Base-by-base conservation (phyloP, 2,113 vertebrate species). In the Porphyrio hochstetteri region DNA sequence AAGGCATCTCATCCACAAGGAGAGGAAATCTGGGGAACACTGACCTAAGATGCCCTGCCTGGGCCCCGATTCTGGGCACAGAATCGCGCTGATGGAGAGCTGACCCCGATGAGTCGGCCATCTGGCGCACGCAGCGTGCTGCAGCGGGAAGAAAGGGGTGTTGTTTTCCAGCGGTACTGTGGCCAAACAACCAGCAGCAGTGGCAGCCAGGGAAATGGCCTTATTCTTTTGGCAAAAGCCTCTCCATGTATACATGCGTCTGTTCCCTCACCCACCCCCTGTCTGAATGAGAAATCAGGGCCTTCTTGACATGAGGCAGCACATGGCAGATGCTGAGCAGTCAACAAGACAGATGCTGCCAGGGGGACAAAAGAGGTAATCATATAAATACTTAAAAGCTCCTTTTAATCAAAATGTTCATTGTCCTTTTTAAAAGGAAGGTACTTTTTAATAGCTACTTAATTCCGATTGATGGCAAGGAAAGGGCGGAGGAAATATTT, bases 381-480 rank as follows among this genome's bases (percentile, higher is more conserved):
- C 86, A 95, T 94, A 95, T 83, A 93, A 93, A 96, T 93, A 85
- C 88, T 94, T 92, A 93, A 93, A 95, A 95, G 71, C 72, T 77
- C 70, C 68, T 92, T 95, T 95, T 95, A 96, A 96, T 96, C 94
- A 95, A 92, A 90, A 88, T 88, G 71, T 68, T 93, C 75, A 92
- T 95, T 95, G 90, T 95, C 40, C 61, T 86, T 90, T 93, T 76
- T 53, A 91, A 95, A 93, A 90, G 23, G 68, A 91, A 94, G 76
- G 69, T 94, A 90, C 44, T 81, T 95, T 95, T 95, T 94, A 96
- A 90, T 86, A 93, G 86, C 72, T 83, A n/a, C 71, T 95, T 80
- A 86, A 78, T 88, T 95, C 77, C 55, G 82, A 84, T 87, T 14
- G 29, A 86, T 92, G 44, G 56, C 67, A n/a, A 91, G 57, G 44